phyloP scores from a whole-genome alignment of 2,888 invertebrate species.

The Zootermopsis nevadensis region DNA sequence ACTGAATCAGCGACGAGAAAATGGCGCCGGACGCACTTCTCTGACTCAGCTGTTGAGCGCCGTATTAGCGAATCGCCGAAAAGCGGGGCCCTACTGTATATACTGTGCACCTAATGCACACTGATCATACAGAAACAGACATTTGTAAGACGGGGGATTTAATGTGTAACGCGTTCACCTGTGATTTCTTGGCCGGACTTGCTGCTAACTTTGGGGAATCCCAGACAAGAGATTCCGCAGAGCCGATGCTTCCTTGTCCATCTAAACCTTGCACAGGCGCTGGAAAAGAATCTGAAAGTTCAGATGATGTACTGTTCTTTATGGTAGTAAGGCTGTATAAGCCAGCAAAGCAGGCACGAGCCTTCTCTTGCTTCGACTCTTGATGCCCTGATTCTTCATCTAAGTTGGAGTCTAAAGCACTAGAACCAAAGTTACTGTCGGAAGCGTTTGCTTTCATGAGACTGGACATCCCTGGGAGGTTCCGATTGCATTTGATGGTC shows the following conservation, averaged over 20 bases:
- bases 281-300: constrained; percentile 53
- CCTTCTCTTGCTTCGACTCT: constrained; percentile 52
- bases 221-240: constrained; percentile 55
- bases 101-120: no score
- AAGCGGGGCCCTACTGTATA: no score
- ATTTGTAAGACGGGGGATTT: no score
- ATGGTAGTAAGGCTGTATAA: constrained; percentile 56
- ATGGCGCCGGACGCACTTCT: no score
- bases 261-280: constrained; percentile 30
- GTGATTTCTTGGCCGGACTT: constrained; percentile 44
- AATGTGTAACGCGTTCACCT: background rate
- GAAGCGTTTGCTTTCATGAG: constrained; percentile 54
- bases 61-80: no score
- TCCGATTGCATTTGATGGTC: constrained; percentile 56
- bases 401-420: constrained; percentile 12
- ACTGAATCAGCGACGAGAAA: no score
- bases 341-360: constrained; percentile 55
- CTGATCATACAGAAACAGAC: no score
- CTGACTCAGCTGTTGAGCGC: no score
- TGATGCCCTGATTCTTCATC: constrained; percentile 33
- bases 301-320: constrained; percentile 55
- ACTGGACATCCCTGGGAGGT: constrained; percentile 57
- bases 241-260: constrained; percentile 49
- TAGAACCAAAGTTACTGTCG: background rate
- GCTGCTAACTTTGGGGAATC: constrained; percentile 54